Evolutionary conservation across 1,140 invertebrate genomes (phyloP).

Genomic region (Lordiphosa collinella): DNA sequence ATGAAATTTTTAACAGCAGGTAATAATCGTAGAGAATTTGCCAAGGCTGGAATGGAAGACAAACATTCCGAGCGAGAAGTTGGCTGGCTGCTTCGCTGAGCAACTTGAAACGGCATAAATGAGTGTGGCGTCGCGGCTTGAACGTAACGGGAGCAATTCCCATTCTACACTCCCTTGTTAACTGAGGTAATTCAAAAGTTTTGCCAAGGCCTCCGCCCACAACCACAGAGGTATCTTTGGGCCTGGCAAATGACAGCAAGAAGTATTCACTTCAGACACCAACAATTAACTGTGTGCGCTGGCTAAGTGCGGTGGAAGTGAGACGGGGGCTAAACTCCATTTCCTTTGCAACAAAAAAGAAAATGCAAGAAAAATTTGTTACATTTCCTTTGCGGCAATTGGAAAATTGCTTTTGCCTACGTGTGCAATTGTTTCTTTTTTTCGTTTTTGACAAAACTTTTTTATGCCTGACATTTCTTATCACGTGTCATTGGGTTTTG

Average conservation of each 20-base stretch:
- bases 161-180: slow-evolving; percentile 36
- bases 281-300: slow-evolving; percentile 58
- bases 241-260: slow-evolving; percentile 49
- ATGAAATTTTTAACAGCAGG: slow-evolving; percentile 77
- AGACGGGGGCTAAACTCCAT: background rate
- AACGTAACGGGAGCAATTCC: slow-evolving; percentile 60
- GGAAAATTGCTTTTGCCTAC: slow-evolving; percentile 71
- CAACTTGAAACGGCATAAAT: slow-evolving; percentile 77
- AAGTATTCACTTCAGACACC: slow-evolving; percentile 65
- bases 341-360: slow-evolving; percentile 4
- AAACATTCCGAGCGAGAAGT: slow-evolving; percentile 48
- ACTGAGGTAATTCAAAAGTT: slow-evolving; percentile 78
- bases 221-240: slow-evolving; percentile 34
- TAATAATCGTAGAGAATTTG: slow-evolving; percentile 73
- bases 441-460: slow-evolving; percentile 17
- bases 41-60: slow-evolving; percentile 65
- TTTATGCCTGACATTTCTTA: slow-evolving; percentile 57
- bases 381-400: slow-evolving; percentile 66
- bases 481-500: slow-evolving; percentile 65
- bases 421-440: slow-evolving; percentile 53
- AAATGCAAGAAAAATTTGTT: slow-evolving; percentile 55
- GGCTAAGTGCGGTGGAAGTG: background rate
- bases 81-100: slow-evolving; percentile 53
- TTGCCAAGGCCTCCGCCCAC: slow-evolving; percentile 34
- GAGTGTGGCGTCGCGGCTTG: slow-evolving; percentile 26